A percentile compares a stretch with the other conserved stretches of the same genome.
Evolutionary conservation across 2,888 invertebrate species (phyloP).

Genomic region (Sialis fuliginosa): DNA sequence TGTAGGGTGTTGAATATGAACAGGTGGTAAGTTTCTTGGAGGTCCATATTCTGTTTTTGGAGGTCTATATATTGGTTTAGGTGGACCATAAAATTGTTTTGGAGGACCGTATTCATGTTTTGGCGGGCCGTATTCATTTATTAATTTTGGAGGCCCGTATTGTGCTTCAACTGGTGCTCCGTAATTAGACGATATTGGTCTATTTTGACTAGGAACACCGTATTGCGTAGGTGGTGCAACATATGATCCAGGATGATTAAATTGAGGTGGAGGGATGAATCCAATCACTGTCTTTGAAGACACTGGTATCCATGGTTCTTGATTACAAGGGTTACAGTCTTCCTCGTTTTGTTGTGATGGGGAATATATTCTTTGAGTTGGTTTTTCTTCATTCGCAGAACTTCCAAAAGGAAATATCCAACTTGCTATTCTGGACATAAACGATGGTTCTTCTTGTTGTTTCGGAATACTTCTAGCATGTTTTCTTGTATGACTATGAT

Average conservation of each 20-base stretch:
- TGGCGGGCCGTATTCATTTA: conserved; percentile 12
- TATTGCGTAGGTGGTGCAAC: conserved; percentile 4
- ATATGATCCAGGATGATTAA: conserved; percentile 1
- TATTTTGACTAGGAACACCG: neutral
- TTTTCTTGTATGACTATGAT: neutral
- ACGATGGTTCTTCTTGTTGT: conserved; percentile 19
- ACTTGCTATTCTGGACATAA: conserved; percentile 38
- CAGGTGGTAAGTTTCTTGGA: conserved; percentile 24
- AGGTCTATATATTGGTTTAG: conserved; percentile 3
- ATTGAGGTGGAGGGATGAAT: conserved; percentile 14
- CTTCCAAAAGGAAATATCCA: conserved; percentile 40
- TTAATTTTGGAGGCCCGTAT: conserved; percentile 9
- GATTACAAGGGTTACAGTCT: conserved; percentile 61
- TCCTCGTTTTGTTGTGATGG: conserved; percentile 12
- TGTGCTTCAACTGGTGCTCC: conserved; percentile 4
- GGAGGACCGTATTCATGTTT: conserved; percentile 11
- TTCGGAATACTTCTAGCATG: no score
- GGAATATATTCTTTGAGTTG: conserved; percentile 13
- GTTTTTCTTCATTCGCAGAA: conserved; percentile 10
- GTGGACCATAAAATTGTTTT: conserved; percentile 8
- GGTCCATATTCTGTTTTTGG: conserved; percentile 2
- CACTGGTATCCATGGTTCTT: conserved; percentile 71
- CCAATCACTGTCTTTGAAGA: conserved; percentile 17
- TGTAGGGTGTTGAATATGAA: conserved; percentile 13
- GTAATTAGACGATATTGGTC: neutral